Evolutionary conservation across 2,113 vertebrate species (phyloP).

Genomic region (Amazona vittata): DNA sequence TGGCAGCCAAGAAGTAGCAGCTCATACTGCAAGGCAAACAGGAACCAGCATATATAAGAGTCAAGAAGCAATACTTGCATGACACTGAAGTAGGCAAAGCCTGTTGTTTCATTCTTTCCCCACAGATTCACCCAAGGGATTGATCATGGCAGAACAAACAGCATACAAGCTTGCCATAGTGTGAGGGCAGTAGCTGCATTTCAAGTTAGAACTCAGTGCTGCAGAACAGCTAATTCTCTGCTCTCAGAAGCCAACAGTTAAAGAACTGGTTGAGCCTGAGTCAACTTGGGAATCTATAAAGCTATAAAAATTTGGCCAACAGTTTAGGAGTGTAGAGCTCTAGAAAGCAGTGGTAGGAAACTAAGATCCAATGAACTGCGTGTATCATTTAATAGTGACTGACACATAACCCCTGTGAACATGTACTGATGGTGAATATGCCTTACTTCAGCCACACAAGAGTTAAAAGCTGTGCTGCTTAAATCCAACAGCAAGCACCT

Average conservation of each 20-base stretch:
- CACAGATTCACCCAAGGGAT: background rate
- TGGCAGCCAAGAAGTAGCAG: background rate
- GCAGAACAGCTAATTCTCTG: background rate
- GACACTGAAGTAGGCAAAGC: background rate
- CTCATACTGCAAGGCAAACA: background rate
- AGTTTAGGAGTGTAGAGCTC: background rate
- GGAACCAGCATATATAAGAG: background rate
- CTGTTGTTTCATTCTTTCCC: background rate
- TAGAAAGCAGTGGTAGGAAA: background rate
- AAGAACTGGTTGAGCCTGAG: background rate
- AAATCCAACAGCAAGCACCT: background rate
- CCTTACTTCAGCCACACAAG: background rate
- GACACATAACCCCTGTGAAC: background rate
- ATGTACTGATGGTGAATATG: background rate
- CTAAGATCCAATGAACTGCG: background rate
- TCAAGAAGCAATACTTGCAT: background rate
- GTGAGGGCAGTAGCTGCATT: background rate
- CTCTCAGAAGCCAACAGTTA: background rate
- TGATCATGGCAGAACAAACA: background rate
- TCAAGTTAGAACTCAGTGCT: background rate
- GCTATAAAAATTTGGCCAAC: background rate
- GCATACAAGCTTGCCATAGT: background rate
- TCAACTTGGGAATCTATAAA: background rate
- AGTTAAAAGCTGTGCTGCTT: background rate
- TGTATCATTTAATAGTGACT: background rate